Conservation (phyloP, 2,797 vertebrate genomes). For the Alosa sapidissima region DNA sequence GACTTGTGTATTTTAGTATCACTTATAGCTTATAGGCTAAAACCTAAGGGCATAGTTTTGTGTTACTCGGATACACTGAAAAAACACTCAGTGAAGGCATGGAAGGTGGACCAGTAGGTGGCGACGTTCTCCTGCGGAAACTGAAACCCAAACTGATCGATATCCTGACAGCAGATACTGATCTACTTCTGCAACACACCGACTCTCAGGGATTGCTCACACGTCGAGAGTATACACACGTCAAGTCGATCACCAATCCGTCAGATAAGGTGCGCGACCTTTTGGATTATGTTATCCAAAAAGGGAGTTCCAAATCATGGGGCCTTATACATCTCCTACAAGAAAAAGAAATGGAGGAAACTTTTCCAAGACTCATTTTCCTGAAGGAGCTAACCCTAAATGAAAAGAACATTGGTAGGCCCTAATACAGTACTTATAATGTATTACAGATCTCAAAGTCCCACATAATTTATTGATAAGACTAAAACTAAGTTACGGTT, state of each 20-base stretch:
- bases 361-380: conserved; percentile 66
- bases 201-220: conserved; percentile 65
- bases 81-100: conserved; percentile 47
- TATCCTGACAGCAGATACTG: conserved; percentile 65
- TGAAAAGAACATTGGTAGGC: neutral
- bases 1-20: too few relatives aligned
- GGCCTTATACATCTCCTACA: conserved; percentile 64
- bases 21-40: neutral
- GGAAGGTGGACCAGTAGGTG: conserved; percentile 53
- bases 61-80: neutral
- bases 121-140: conserved; percentile 54
- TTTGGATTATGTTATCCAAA: conserved; percentile 68
- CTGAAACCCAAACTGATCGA: conserved; percentile 64
- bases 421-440: neutral
- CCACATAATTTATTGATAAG: neutral
- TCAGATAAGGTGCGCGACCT: conserved; percentile 67
- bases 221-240: conserved; percentile 57
- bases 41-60: neutral
- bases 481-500: neutral
- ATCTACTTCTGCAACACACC: conserved; percentile 73
- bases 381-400: conserved; percentile 52
- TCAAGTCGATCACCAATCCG: conserved; percentile 59
- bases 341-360: conserved; percentile 57
- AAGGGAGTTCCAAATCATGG: conserved; percentile 52
- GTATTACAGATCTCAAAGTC: neutral